Conservation (phyloP, 2,113 vertebrate species). For the Thalassoma bifasciatum region DNA sequence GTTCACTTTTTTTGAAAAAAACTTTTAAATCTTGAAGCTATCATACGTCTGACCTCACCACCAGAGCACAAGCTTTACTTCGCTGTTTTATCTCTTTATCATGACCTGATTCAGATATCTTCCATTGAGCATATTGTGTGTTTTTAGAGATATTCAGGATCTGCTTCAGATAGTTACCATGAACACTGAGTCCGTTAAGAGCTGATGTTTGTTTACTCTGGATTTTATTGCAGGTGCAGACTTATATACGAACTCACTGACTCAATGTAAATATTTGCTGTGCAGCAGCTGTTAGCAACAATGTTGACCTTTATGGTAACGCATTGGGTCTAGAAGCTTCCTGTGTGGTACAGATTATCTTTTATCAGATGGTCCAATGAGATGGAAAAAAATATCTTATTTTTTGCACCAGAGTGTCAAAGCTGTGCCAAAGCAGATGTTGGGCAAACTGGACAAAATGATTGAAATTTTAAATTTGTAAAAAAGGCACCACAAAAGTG, state of each 20-base stretch:
- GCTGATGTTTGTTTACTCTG: conserved; percentile 13
- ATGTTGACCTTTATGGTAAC: conserved; percentile 11
- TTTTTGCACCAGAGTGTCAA: too few relatives aligned
- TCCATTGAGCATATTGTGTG: too few relatives aligned
- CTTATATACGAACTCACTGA: neutral
- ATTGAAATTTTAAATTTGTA: too few relatives aligned
- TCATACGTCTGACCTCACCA: neutral
- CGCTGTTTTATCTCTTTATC: neutral
- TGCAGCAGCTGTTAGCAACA: conserved; percentile 37
- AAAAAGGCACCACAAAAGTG: too few relatives aligned
- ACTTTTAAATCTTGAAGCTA: neutral
- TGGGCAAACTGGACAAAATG: too few relatives aligned
- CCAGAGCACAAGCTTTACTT: neutral
- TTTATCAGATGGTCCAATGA: neutral
- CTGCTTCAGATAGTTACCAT: neutral
- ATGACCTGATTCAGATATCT: neutral
- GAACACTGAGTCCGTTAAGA: neutral
- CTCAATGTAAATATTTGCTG: conserved; percentile 48
- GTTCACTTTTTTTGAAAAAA: too few relatives aligned
- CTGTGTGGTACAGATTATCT: neutral
- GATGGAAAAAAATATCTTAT: neutral
- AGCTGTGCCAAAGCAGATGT: too few relatives aligned
- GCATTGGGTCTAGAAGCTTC: neutral
- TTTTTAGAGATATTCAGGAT: too few relatives aligned
- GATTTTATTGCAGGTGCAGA: neutral